Evolutionary conservation across 2,888 invertebrate genomes (phyloP), one percentile per base, ranked within the genome.

Genomic region (Danaus chrysippus): DNA sequence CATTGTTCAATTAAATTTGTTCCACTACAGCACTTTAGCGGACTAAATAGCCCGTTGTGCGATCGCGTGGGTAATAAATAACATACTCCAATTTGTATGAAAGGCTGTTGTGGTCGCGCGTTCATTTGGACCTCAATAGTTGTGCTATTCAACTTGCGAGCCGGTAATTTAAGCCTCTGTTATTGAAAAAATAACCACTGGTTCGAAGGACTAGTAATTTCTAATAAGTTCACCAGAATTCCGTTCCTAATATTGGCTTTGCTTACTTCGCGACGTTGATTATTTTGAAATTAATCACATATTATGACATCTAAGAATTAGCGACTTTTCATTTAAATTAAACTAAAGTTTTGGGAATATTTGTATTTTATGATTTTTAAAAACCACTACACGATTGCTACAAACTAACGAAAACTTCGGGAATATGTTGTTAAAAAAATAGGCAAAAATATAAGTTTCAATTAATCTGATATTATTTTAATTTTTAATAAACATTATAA

Each of bases 221-320:
- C 70, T 44, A 84, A 65, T 58, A 73, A 76, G 57, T 71, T 70
- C 3, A 68, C 61, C 0, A 87, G 63, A 1, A 70, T 69, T 54
- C 75, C 72, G 70, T 69, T 54, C 75, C 72, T 0, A 88, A 12
- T 12, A 44, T n/a, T 5, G n/a, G 10, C 49, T 13, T 49, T 23
- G 2, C 23, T 23, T 23, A 23, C 23, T 23, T 23, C 23, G 23
- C 23, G 23, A 23, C 23, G 23, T 23, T 5, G 1, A 3, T 23
- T 23, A 23, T 23, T 23, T 5, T 1, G 23, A 23, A 23, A 23
- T 23, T 23, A 5, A 23, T 23, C 23, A 23, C 1, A 3, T 23
- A n/a, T n/a, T n/a, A n/a, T n/a, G n/a, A n/a, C n/a, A n/a, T n/a
- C n/a, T n/a, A n/a, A n/a, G n/a, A n/a, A n/a, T n/a, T n/a, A n/a